Conservation (phyloP, 2,113 vertebrate genomes). For the Halichoeres trimaculatus region DNA sequence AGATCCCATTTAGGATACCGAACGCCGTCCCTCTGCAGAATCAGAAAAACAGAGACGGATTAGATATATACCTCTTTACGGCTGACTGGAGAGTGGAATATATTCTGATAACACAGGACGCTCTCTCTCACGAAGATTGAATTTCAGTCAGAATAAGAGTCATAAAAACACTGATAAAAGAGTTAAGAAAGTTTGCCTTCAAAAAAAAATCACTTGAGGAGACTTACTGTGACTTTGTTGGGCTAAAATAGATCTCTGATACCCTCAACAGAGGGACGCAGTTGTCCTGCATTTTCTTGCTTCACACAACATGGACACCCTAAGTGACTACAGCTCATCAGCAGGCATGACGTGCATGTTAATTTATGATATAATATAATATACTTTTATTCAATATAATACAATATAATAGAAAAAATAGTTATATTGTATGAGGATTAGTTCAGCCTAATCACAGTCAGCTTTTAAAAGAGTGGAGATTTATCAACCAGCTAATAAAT, state of each 20-base stretch:
- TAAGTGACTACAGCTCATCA: no score
- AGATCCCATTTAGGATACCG: constrained; percentile 93
- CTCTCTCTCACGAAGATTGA: not conserved
- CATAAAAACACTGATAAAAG: not conserved
- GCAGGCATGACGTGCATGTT: no score
- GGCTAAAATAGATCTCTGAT: not conserved
- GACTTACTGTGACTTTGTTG: not conserved
- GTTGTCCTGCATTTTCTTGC: not conserved
- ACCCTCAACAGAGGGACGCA: not conserved
- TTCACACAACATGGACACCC: no score
- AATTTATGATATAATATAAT: no score
- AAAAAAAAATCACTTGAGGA: not conserved
- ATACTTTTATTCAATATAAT: no score
- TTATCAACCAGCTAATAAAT: no score
- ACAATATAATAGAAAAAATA: no score
- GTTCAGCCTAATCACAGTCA: no score
- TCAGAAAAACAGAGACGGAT: constrained; percentile 16
- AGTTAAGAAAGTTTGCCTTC: not conserved
- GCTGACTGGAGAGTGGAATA: not conserved
- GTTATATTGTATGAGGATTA: no score
- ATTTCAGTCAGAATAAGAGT: not conserved
- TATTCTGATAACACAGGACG: not conserved
- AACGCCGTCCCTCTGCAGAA: constrained; percentile 91
- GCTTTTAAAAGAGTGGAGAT: no score
- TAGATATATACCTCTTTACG: not conserved